A percentile compares a stretch with the other conserved stretches of the same genome.
Evolutionary conservation across 2,888 invertebrate genomes (phyloP).

Genomic region (Selenia dentaria): DNA sequence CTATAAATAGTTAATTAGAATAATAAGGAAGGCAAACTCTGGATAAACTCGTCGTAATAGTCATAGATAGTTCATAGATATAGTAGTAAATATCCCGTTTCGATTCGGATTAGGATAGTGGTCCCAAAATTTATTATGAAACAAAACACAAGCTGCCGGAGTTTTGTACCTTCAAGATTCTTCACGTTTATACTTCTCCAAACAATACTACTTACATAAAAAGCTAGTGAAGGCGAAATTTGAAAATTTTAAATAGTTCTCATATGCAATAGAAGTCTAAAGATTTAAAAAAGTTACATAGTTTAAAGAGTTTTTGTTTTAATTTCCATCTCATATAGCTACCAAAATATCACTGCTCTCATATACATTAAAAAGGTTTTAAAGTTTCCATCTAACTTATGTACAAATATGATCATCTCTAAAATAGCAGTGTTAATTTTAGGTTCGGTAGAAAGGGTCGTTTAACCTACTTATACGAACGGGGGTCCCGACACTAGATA

Average conservation of each 20-base stretch:
- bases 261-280: slow-evolving; percentile 53
- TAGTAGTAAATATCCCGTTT: slow-evolving; percentile 43
- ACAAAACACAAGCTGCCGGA: slow-evolving; percentile 66
- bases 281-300: slow-evolving; percentile 51
- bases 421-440: slow-evolving; percentile 62
- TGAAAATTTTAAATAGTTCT: slow-evolving; percentile 39
- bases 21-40: slow-evolving; percentile 35
- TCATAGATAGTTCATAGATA: slow-evolving; percentile 36
- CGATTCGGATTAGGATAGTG: slow-evolving; percentile 62
- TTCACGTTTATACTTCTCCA: slow-evolving; percentile 45
- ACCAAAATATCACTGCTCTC: slow-evolving; percentile 77
- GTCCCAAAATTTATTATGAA: slow-evolving; percentile 83
- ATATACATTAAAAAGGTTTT: slow-evolving; percentile 64
- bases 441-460: slow-evolving; percentile 44
- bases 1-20: slow-evolving; percentile 20
- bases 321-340: slow-evolving; percentile 62
- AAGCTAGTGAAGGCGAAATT: slow-evolving; percentile 59
- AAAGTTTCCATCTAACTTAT: slow-evolving; percentile 58
- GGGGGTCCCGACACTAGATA: slow-evolving; percentile 53
- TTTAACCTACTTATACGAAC: slow-evolving; percentile 45
- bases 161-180: slow-evolving; percentile 41
- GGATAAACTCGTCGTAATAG: slow-evolving; percentile 26
- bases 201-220: slow-evolving; percentile 63
- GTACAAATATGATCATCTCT: slow-evolving; percentile 67
- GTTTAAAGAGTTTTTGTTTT: slow-evolving; percentile 43